Evolutionary conservation across 2,797 vertebrate species (phyloP), one percentile per base, ranked within the genome.

Genomic region (Phrynocephalus guinanensis): DNA sequence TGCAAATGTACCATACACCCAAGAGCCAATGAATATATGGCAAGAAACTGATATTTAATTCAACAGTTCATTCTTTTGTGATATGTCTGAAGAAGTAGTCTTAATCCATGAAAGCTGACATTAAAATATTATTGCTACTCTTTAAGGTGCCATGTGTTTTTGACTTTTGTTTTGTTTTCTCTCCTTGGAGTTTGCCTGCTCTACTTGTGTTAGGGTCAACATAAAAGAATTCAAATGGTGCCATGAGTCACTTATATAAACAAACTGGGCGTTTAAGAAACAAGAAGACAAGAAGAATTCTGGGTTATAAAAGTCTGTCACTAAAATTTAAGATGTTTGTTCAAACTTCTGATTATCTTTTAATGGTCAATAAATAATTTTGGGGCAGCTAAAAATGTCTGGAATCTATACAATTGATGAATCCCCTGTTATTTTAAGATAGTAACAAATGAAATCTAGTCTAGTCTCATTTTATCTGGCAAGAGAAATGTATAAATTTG

Each of bases 281-380:
- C 33, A 33, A 26, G 44, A 77, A 11, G 13, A 18, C 16, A 63
- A 20, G 18, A 56, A 6, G 22, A 76, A 48, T 48, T 9, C 24
- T 48, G 76, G 76, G 11, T 77, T 52, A 48, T 52, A 77, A 77
- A 77, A 22, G 24, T 48, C 75, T 26, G 26, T 48, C 8, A 4
- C 44, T 50, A 5, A 50, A 77, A 24, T 44, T 26, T 18, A 50
- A 77, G 48, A 77, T 1, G 44, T 77, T 77, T 28, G 28, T 48
- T 52, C 48, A 77, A 77, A 50, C 24, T 50, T 77, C 28, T 10
- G 44, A 10, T 52, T 77, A 52, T 52, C 76, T 50, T 24, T 77
- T 50, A 77, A 77, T 77, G 44, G 75, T 48, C 75, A 76, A 26
- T 76, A 76, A 76, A 76, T 76, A 76, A 76, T 76, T 26, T 24